These are phyloP conservation scores for Drosophila acutilabella DNA, from an alignment of 2,888 invertebrate genomes.

Conservation along the genomic window DNA sequence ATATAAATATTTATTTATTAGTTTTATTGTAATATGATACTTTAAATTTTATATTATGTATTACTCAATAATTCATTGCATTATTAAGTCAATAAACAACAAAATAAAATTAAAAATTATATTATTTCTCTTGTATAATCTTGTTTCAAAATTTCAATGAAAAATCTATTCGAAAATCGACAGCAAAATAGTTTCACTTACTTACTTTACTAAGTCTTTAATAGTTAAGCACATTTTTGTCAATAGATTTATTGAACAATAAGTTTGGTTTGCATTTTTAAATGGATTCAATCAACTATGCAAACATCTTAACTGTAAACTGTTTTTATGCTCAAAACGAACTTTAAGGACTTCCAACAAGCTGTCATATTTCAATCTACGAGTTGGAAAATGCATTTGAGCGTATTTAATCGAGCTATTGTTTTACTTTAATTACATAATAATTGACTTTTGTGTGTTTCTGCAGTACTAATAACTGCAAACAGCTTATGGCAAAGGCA, in stretches of 20 bases:
- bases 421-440: constrained; percentile 78
- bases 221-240: background rate
- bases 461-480: constrained; percentile 63
- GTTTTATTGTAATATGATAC: too few species aligned
- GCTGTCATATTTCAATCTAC: constrained; percentile 5
- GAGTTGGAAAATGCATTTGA: constrained; percentile 43
- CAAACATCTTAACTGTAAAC: background rate
- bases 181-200: background rate
- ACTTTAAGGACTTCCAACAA: background rate
- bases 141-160: too few species aligned
- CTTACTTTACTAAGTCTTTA: background rate
- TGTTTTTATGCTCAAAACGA: background rate
- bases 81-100: too few species aligned
- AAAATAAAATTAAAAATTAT: too few species aligned
- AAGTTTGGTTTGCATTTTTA: background rate
- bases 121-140: too few species aligned
- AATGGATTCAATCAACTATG: background rate
- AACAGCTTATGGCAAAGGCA: constrained; percentile 62
- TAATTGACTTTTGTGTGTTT: constrained; percentile 66
- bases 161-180: too few species aligned
- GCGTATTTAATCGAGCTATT: constrained; percentile 66
- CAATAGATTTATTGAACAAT: constrained; percentile 2
- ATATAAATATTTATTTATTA: too few species aligned
- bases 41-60: too few species aligned
- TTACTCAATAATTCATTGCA: too few species aligned